Evolutionary conservation across 2,797 vertebrate genomes (phyloP).

Genomic region (Natrix natrix): DNA sequence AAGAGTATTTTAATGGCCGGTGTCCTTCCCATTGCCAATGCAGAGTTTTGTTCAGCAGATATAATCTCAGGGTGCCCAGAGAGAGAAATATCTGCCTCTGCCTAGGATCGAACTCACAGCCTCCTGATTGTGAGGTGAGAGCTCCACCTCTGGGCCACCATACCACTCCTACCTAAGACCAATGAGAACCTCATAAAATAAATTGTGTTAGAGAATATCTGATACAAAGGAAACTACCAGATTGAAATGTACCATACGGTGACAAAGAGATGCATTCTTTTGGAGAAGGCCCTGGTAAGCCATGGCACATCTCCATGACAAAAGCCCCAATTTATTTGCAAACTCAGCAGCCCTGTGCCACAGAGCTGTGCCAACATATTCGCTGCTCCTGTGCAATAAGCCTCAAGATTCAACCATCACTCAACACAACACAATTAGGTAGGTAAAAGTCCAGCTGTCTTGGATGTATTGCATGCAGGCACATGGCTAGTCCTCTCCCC

Average conservation of each 20-base stretch:
- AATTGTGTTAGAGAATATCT: not conserved
- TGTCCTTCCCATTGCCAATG: no score
- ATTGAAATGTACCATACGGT: not conserved
- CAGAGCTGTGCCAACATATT: conserved; percentile 4
- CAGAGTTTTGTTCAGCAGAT: no score
- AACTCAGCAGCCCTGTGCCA: not conserved
- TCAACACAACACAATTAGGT: not conserved
- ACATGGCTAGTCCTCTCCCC: not conserved
- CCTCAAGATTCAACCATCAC: not conserved
- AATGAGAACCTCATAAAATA: not conserved
- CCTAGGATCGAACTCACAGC: no score
- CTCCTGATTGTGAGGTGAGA: no score
- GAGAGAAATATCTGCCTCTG: no score
- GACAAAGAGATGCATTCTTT: not conserved
- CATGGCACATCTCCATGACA: not conserved
- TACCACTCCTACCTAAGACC: not conserved
- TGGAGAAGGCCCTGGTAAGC: not conserved
- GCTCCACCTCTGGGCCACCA: no score
- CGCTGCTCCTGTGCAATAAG: conserved; percentile 4
- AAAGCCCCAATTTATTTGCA: not conserved
- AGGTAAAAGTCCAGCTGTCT: conserved; percentile 14
- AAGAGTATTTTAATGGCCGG: no score
- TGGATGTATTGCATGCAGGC: not conserved
- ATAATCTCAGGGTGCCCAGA: no score
- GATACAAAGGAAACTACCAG: not conserved